phyloP scores from a whole-genome alignment of 2,888 invertebrate species.

The Gryllus longicercus region DNA sequence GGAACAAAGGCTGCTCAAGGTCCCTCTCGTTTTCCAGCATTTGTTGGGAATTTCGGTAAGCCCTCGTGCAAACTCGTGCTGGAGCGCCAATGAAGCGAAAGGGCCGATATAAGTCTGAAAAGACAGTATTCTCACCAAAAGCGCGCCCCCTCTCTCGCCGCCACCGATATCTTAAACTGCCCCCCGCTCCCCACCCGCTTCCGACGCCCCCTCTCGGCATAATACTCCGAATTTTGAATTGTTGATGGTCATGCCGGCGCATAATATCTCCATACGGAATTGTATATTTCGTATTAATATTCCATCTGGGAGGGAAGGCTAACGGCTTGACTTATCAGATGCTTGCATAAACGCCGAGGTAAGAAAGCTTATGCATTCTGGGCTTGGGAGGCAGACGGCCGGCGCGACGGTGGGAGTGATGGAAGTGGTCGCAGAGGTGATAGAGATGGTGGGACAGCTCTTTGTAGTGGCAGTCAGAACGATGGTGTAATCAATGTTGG shows the following conservation, averaged over 20 bases:
- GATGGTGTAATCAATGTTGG: too few relatives aligned
- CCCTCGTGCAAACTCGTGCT: too few relatives aligned
- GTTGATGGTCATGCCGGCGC: slow-evolving; percentile 27
- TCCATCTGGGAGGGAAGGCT: slow-evolving; percentile 22
- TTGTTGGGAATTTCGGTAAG: too few relatives aligned
- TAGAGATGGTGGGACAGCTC: too few relatives aligned
- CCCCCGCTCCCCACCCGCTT: background rate
- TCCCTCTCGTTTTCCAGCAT: too few relatives aligned
- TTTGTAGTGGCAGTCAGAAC: too few relatives aligned
- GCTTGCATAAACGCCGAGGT: slow-evolving; percentile 27
- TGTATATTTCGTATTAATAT: slow-evolving; percentile 28
- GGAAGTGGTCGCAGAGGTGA: too few relatives aligned
- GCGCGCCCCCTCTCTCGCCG: background rate
- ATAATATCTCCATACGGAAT: slow-evolving; percentile 22
- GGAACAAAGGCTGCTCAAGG: too few relatives aligned
- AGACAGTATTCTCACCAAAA: background rate
- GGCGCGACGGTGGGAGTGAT: too few relatives aligned
- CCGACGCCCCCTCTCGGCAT: slow-evolving; percentile 4
- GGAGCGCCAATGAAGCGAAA: too few relatives aligned
- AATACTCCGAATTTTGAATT: slow-evolving; percentile 28
- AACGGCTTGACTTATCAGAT: slow-evolving; percentile 24
- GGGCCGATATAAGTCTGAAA: background rate
- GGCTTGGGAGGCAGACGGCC: too few relatives aligned
- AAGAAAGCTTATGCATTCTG: background rate
- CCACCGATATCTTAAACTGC: slow-evolving; percentile 11